phyloP scores from a whole-genome alignment of 37 sponge, comb jelly and placozoan species.

The Aplysina aerophoba region DNA sequence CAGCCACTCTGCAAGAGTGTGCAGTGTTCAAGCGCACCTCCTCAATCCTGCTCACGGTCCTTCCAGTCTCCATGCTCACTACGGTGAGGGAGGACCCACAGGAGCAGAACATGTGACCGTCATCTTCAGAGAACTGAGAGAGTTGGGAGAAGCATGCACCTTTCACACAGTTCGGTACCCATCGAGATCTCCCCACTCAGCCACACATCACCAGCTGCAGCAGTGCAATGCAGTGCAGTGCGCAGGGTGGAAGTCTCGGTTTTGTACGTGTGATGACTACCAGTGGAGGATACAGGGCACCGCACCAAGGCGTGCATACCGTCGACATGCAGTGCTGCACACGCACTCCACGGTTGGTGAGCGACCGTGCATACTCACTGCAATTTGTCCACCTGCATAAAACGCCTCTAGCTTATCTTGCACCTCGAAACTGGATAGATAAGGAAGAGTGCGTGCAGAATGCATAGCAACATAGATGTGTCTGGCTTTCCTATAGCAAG shows the following conservation, averaged over 20 bases:
- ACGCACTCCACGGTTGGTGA: too few species aligned
- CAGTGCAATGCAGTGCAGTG: too few species aligned
- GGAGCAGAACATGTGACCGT: slow-evolving; percentile 62
- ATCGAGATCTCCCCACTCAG: background rate
- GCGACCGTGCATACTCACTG: too few species aligned
- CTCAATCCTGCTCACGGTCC: slow-evolving; percentile 52
- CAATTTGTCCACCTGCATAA: slow-evolving; percentile 82
- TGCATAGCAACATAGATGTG: background rate
- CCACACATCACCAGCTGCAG: too few species aligned
- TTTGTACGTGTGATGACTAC: too few species aligned
- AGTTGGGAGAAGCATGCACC: too few species aligned
- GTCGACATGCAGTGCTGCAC: too few species aligned
- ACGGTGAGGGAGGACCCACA: slow-evolving; percentile 72
- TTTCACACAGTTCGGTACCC: background rate
- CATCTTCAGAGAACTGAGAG: slow-evolving; percentile 47
- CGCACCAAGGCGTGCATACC: too few species aligned
- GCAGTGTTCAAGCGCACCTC: slow-evolving; percentile 43
- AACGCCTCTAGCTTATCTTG: slow-evolving; percentile 70
- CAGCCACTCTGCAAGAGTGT: too few species aligned
- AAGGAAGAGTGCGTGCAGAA: background rate
- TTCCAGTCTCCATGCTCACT: slow-evolving; percentile 57
- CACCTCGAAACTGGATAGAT: slow-evolving; percentile 57
- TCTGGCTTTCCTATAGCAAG: background rate
- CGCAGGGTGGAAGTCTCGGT: too few species aligned
- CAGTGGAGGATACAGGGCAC: too few species aligned